These are phyloP conservation scores for Brachyhypopomus gauderio DNA, from an alignment of 2,113 vertebrate genomes.

Conservation along the genomic window DNA sequence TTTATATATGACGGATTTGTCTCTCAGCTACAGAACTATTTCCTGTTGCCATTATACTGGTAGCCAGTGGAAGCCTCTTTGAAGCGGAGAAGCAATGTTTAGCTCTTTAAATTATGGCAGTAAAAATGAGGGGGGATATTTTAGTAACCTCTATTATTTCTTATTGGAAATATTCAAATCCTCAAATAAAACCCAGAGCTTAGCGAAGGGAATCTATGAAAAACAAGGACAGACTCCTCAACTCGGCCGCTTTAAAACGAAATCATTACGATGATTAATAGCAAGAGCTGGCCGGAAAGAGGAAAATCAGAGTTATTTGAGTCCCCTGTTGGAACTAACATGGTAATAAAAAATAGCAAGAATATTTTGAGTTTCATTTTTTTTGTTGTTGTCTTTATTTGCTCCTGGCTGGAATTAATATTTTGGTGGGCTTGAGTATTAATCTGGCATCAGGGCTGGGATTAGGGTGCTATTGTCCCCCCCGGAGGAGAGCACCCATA, in stretches of 20 bases:
- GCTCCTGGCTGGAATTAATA: constrained; percentile 77
- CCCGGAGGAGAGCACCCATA: constrained; percentile 73
- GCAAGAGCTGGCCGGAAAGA: constrained; percentile 67
- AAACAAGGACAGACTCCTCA: constrained; percentile 74
- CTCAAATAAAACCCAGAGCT: constrained; percentile 91
- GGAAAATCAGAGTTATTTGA: constrained; percentile 56
- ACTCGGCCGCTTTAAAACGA: constrained; percentile 72
- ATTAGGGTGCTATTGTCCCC: constrained; percentile 79
- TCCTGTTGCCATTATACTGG: constrained; percentile 62
- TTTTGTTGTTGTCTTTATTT: constrained; percentile 65
- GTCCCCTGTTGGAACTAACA: constrained; percentile 66
- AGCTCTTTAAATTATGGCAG: constrained; percentile 70
- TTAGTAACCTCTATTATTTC: constrained; percentile 97
- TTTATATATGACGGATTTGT: constrained; percentile 2
- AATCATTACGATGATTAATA: constrained; percentile 79
- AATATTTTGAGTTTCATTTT: constrained; percentile 63
- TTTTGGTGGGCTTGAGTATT: constrained; percentile 75
- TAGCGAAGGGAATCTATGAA: constrained; percentile 79
- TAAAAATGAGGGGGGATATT: constrained; percentile 72
- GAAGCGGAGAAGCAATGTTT: constrained; percentile 70
- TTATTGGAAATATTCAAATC: constrained; percentile 98
- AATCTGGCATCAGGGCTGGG: constrained; percentile 77
- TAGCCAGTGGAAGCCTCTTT: constrained; percentile 64
- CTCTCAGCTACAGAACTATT: constrained; percentile 49
- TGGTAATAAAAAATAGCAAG: constrained; percentile 61